phyloP scores from a whole-genome alignment of 2,888 invertebrate species.

The Linnaemya vulpina region DNA sequence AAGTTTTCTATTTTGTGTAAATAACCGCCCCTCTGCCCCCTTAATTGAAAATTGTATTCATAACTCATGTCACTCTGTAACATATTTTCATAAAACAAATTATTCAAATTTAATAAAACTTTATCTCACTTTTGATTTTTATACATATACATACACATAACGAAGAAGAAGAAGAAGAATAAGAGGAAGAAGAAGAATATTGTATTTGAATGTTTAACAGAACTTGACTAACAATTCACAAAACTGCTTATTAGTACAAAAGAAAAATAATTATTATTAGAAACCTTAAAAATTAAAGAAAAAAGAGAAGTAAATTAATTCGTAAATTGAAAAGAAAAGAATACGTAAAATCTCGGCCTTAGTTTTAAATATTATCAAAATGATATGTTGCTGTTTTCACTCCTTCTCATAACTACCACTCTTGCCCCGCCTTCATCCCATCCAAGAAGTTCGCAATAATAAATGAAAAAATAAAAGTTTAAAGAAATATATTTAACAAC shows the following conservation, averaged over 20 bases:
- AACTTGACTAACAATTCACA: slow-evolving; percentile 30
- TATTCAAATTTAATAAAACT: background rate
- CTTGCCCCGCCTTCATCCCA: background rate
- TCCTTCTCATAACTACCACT: slow-evolving; percentile 43
- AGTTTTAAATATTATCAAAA: slow-evolving; percentile 59
- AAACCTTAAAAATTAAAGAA: slow-evolving; percentile 26
- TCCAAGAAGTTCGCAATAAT: slow-evolving; percentile 43
- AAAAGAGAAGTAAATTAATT: too few species aligned
- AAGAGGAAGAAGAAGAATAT: slow-evolving; percentile 5
- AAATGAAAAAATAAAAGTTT: slow-evolving; percentile 68
- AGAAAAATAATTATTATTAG: slow-evolving; percentile 24
- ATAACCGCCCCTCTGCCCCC: slow-evolving; percentile 7
- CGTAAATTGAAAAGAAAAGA: slow-evolving; percentile 29
- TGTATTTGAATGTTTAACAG: slow-evolving; percentile 44
- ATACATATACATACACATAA: slow-evolving; percentile 18
- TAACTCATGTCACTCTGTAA: slow-evolving; percentile 40
- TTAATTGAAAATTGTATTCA: background rate
- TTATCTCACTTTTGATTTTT: slow-evolving; percentile 25
- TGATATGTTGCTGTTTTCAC: slow-evolving; percentile 46
- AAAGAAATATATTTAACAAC: slow-evolving; percentile 70
- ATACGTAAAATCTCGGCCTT: slow-evolving; percentile 73
- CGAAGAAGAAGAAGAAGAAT: too few species aligned
- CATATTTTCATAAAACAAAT: slow-evolving; percentile 3
- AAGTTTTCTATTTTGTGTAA: slow-evolving; percentile 51
- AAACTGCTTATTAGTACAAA: slow-evolving; percentile 71